Conservation (phyloP, 2,888 invertebrate genomes). For the Ethmia dodecea region DNA sequence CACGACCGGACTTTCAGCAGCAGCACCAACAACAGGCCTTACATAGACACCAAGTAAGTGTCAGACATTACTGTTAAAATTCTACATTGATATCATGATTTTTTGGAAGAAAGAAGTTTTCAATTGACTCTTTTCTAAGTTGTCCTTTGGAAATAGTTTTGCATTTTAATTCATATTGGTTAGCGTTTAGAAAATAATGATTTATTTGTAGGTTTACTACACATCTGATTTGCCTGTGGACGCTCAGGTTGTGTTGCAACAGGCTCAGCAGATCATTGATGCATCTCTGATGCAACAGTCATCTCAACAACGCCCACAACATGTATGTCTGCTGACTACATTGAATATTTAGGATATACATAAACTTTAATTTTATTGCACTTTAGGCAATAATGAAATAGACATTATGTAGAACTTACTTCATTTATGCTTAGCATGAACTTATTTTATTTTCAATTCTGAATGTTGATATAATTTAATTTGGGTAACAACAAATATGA, state of each 20-base stretch:
- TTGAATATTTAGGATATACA: conserved; percentile 34
- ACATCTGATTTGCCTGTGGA: conserved; percentile 75
- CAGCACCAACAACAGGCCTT: conserved; percentile 43
- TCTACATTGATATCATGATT: too few species aligned
- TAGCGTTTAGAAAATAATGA: too few species aligned
- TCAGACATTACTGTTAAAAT: too few species aligned
- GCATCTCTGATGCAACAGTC: conserved; percentile 75
- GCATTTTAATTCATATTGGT: too few species aligned
- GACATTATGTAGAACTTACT: conserved; percentile 30
- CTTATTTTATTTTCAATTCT: background rate
- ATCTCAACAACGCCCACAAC: conserved; percentile 70
- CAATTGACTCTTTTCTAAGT: conserved; percentile 29
- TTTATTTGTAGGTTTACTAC: conserved; percentile 78
- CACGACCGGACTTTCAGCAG: conserved; percentile 54
- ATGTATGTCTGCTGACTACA: conserved; percentile 64
- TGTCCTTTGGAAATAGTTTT: too few species aligned
- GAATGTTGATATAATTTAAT: background rate
- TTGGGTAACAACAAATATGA: too few species aligned
- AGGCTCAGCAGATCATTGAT: conserved; percentile 75
- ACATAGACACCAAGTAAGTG: conserved; percentile 47
- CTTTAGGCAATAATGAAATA: conserved; percentile 32
- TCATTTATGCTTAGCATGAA: conserved; percentile 51
- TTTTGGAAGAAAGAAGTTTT: background rate
- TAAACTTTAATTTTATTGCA: conserved; percentile 25
- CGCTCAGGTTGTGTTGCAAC: conserved; percentile 76